A percentile compares a stretch with the other conserved stretches of the same genome.
Conservation (phyloP, 1,140 invertebrate species). For the Cepaea nemoralis region DNA sequence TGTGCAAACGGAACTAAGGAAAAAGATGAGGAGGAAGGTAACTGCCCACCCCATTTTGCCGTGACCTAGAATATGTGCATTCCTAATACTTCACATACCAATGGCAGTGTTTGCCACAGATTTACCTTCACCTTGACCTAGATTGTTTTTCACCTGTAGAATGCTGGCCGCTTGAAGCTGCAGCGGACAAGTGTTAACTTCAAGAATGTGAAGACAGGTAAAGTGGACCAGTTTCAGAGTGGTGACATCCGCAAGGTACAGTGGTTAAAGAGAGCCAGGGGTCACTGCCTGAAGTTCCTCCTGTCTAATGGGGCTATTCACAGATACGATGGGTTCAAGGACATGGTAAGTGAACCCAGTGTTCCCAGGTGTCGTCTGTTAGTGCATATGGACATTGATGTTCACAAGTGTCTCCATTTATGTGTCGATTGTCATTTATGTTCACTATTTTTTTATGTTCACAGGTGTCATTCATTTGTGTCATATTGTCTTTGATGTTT, state of each 20-base stretch:
- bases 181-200: constrained; percentile 92
- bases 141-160: constrained; percentile 57
- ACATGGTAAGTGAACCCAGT: constrained; percentile 81
- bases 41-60: not conserved
- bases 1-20: not conserved
- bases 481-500: too few relatives aligned
- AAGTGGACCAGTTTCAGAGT: constrained; percentile 89
- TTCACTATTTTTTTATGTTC: too few relatives aligned
- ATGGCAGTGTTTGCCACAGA: too few relatives aligned
- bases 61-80: too few relatives aligned
- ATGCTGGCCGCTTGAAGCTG: constrained; percentile 87
- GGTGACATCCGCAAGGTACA: constrained; percentile 91
- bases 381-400: too few relatives aligned
- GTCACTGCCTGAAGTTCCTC: constrained; percentile 90
- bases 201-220: constrained; percentile 96
- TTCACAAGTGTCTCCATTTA: too few relatives aligned
- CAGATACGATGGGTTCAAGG: constrained; percentile 94
- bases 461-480: too few relatives aligned
- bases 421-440: too few relatives aligned
- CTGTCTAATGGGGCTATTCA: constrained; percentile 91
- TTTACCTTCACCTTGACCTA: not conserved
- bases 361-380: too few relatives aligned
- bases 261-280: constrained; percentile 91
- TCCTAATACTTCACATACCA: too few relatives aligned
- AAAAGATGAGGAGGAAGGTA: too few relatives aligned